Evolutionary conservation across 92 coral and sea anemone species (phyloP), one percentile per base, ranked within the genome.

Genomic region (Bergia puertoricense): DNA sequence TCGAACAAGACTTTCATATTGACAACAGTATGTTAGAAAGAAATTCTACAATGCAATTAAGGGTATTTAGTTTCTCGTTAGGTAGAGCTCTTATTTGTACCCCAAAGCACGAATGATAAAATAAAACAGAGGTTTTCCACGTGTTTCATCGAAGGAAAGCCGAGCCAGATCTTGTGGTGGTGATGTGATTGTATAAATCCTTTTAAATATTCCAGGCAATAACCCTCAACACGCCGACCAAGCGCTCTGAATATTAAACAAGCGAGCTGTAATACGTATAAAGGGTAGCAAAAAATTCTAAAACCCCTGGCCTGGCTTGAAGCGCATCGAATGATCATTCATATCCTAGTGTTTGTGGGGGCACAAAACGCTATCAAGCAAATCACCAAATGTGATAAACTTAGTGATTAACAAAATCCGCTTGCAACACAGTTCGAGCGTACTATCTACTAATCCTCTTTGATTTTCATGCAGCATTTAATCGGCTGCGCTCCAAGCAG

Each of bases 1-100:
- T 79, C 82, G 86, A 88, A 91, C 91, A 83, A 43, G 86, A 67
- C 87, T 84, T 91, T 89, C 79, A 89, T 85, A 89, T 91, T 89
- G 88, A 75, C 86, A 79, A 85, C 91, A 37, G 88, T 71, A 69
- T 77, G 82, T 74, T 73, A 57, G 76, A 86, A 16, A 78, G 74
- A 81, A 83, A 80, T 76, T 77, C 86, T n/a, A 72, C n/a, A 85
- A 43, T 86, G 85, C 76, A 86, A 86, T 92, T 92, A 88, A 85
- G 82, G 68, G 89, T 89, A 75, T 86, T 75, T 86, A 89, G 88
- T 57, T 89, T 89, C 88, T 89, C 82, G 82, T 92, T 92, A 81
- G 76, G 84, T 89, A 54, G 82, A 85, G 86, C 88, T 76, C 88
- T 81, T 77, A 65, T 77, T 81, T 80, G 66, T 88, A 81, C 56